Percentiles rank a stretch among this genome's conserved stretches.
These are phyloP conservation scores for Lynx canadensis DNA, from an alignment of 2,113 vertebrate species.

Conservation along the genomic window DNA sequence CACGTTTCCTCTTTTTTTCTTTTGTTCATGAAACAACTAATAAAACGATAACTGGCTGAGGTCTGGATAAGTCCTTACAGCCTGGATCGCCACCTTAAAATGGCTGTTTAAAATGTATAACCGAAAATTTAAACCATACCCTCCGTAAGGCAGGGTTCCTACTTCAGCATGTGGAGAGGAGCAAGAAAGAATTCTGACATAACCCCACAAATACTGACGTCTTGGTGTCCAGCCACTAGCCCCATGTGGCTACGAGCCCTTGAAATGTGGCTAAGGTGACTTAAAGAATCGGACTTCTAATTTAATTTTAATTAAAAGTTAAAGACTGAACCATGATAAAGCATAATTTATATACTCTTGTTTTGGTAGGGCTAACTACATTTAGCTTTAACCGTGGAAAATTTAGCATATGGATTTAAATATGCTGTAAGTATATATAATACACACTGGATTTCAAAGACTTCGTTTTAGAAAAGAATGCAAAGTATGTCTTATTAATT, in stretches of 20 bases:
- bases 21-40: constrained; percentile 10
- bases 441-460: neutral
- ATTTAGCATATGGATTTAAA: neutral
- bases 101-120: neutral
- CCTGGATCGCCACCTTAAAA: neutral
- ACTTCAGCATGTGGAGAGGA: neutral
- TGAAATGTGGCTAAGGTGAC: neutral
- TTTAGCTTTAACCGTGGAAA: neutral
- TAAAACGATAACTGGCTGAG: neutral
- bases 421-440: neutral
- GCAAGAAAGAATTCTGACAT: neutral
- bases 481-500: neutral
- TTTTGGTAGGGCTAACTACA: neutral
- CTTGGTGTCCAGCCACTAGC: neutral
- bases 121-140: neutral
- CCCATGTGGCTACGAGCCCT: neutral
- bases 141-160: neutral
- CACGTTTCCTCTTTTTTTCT: neutral
- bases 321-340: neutral
- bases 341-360: neutral
- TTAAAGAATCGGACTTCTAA: neutral
- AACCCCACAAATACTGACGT: neutral
- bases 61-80: neutral
- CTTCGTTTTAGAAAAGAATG: neutral
- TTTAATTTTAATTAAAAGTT: constrained; percentile 21